Conservation (phyloP, 1,140 invertebrate genomes). For the Helicoverpa armigera region DNA sequence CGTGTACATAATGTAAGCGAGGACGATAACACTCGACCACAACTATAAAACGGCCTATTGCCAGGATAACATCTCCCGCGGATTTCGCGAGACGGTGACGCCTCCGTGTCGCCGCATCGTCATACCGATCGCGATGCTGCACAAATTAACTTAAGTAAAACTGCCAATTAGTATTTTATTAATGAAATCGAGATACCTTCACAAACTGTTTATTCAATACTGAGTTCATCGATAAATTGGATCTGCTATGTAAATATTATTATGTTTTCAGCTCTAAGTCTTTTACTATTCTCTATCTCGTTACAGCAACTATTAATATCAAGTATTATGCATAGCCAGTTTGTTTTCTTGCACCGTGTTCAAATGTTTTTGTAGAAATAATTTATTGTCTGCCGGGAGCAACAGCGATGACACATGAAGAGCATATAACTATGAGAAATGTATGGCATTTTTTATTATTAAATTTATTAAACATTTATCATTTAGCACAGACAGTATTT, state of each 20-base stretch:
- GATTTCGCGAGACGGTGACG: slow-evolving; percentile 45
- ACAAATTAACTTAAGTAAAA: slow-evolving; percentile 36
- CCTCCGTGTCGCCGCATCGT: slow-evolving; percentile 38
- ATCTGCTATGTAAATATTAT: slow-evolving; percentile 17
- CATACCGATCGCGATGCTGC: background rate
- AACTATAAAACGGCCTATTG: slow-evolving; percentile 47
- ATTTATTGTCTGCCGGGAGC: slow-evolving; percentile 44
- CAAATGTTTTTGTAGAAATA: slow-evolving; percentile 43
- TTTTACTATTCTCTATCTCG: slow-evolving; percentile 7
- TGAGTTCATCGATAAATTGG: slow-evolving; percentile 3
- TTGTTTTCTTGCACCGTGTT: slow-evolving; percentile 29
- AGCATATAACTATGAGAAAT: slow-evolving; percentile 40
- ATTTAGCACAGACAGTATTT: slow-evolving; percentile 32
- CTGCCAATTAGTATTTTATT: slow-evolving; percentile 45
- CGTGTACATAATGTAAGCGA: slow-evolving; percentile 48
- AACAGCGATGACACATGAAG: slow-evolving; percentile 43
- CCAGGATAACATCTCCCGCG: slow-evolving; percentile 45
- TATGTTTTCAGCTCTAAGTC: background rate
- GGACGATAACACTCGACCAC: slow-evolving; percentile 47
- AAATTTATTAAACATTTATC: slow-evolving; percentile 44
- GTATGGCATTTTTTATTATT: slow-evolving; percentile 40
- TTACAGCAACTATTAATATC: slow-evolving; percentile 18
- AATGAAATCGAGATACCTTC: slow-evolving; percentile 28
- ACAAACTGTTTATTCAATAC: slow-evolving; percentile 18
- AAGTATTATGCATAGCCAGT: slow-evolving; percentile 29